Percentiles rank a stretch among this genome's conserved stretches.
Evolutionary conservation across 2,113 vertebrate species (phyloP).

Genomic region (Struthidea cinerea): DNA sequence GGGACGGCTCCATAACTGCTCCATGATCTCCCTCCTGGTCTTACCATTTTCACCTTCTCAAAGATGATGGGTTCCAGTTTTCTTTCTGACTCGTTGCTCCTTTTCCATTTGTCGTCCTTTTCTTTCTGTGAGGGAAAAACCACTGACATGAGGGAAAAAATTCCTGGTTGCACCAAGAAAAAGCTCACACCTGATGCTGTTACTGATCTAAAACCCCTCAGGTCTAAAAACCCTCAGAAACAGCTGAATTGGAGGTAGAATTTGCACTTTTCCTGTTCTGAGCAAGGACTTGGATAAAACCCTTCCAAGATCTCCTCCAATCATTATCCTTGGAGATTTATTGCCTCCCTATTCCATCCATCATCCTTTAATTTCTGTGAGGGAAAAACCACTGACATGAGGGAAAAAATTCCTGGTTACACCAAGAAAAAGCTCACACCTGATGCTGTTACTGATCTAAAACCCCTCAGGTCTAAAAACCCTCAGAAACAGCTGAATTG

Average conservation of each 20-base stretch:
- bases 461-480: neutral
- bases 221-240: neutral
- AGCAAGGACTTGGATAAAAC: too few relatives aligned
- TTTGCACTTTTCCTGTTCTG: too few relatives aligned
- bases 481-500: neutral
- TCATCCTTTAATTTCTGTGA: conserved; percentile 86
- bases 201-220: neutral
- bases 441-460: neutral
- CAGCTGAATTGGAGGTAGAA: too few relatives aligned
- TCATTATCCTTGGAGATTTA: too few relatives aligned
- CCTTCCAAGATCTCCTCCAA: too few relatives aligned
- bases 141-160: neutral
- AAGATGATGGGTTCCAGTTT: conserved; percentile 90
- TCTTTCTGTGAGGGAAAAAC: conserved; percentile 79
- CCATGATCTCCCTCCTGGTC: neutral
- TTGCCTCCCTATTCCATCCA: too few relatives aligned
- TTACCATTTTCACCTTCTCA: conserved; percentile 97
- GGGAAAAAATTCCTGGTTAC: neutral
- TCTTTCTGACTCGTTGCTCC: conserved; percentile 76
- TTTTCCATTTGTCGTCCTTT: conserved; percentile 81
- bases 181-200: fast-evolving
- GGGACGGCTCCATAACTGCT: neutral
- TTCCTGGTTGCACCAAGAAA: fast-evolving
- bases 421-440: fast-evolving
- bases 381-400: neutral